A percentile compares a stretch with the other conserved stretches of the same genome.
Evolutionary conservation across 2,888 invertebrate genomes (phyloP).

Genomic region (Oligia latruncula): DNA sequence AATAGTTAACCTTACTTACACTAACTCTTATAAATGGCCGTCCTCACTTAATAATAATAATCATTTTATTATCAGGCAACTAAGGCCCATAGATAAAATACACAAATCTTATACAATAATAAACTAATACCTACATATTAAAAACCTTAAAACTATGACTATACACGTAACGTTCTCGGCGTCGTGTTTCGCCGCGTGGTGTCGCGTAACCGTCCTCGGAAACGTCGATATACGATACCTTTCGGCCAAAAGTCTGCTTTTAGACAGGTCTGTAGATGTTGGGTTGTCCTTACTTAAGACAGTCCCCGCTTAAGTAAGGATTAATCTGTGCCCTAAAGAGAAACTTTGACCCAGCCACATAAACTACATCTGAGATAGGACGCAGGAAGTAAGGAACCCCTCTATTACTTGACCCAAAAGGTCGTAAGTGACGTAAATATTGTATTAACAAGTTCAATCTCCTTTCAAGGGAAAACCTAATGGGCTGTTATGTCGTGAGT

Average conservation of each 20-base stretch:
- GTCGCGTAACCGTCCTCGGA: too few relatives aligned
- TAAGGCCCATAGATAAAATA: too few relatives aligned
- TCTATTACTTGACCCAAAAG: conserved; percentile 23
- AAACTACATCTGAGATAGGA: conserved; percentile 29
- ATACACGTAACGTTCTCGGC: too few relatives aligned
- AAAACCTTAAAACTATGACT: too few relatives aligned
- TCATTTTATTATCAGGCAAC: too few relatives aligned
- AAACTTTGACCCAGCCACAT: conserved; percentile 38
- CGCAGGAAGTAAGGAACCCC: conserved; percentile 28
- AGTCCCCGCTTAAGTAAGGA: neutral
- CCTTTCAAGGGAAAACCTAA: conserved; percentile 5
- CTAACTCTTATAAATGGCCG: neutral
- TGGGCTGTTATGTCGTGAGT: conserved; percentile 14
- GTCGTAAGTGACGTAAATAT: conserved; percentile 28
- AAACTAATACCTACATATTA: too few relatives aligned
- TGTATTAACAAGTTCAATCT: conserved; percentile 37
- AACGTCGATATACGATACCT: too few relatives aligned
- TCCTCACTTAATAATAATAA: neutral
- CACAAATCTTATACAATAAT: too few relatives aligned
- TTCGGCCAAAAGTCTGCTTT: too few relatives aligned
- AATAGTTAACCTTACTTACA: neutral
- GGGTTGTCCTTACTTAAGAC: neutral
- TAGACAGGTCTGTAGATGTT: too few relatives aligned
- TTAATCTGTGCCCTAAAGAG: conserved; percentile 27
- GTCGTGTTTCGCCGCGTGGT: too few relatives aligned